Conservation (phyloP, 2,888 invertebrate genomes). For the Lacanobia oleracea region DNA sequence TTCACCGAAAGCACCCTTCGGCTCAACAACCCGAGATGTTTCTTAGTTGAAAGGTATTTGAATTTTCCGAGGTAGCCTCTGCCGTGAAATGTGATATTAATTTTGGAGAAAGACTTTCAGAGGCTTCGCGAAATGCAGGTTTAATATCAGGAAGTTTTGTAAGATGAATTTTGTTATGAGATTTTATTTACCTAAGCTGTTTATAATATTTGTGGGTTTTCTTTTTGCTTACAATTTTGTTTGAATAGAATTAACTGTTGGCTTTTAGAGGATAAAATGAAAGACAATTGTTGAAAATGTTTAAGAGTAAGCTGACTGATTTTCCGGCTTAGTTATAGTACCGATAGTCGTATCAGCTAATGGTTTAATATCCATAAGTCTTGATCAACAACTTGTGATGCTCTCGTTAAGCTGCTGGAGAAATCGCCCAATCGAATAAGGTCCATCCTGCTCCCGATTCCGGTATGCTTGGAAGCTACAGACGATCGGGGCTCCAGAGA, state of each 20-base stretch:
- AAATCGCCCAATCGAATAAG: too few relatives aligned
- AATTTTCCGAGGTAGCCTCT: slow-evolving; percentile 53
- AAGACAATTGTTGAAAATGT: background rate
- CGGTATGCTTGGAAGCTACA: too few relatives aligned
- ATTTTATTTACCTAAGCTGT: slow-evolving; percentile 30
- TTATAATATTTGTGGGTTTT: slow-evolving; percentile 22
- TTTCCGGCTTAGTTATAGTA: too few relatives aligned
- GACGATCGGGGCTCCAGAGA: too few relatives aligned
- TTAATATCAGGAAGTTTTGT: slow-evolving; percentile 45
- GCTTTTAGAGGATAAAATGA: background rate
- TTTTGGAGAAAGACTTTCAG: slow-evolving; percentile 37
- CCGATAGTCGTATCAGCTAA: too few relatives aligned
- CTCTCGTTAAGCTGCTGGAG: too few relatives aligned
- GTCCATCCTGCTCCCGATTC: too few relatives aligned
- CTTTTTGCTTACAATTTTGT: background rate
- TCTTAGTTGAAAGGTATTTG: slow-evolving; percentile 51
- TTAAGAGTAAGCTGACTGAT: background rate
- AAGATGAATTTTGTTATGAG: slow-evolving; percentile 35
- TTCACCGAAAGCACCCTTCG: slow-evolving; percentile 61
- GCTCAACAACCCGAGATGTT: slow-evolving; percentile 33
- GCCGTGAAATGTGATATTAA: slow-evolving; percentile 55
- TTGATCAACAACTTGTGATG: too few relatives aligned
- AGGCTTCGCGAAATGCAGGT: slow-evolving; percentile 16
- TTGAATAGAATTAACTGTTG: background rate
- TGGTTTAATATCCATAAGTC: too few relatives aligned